Evolutionary conservation across 2,888 invertebrate genomes (phyloP).

Genomic region (Cryptus armator): DNA sequence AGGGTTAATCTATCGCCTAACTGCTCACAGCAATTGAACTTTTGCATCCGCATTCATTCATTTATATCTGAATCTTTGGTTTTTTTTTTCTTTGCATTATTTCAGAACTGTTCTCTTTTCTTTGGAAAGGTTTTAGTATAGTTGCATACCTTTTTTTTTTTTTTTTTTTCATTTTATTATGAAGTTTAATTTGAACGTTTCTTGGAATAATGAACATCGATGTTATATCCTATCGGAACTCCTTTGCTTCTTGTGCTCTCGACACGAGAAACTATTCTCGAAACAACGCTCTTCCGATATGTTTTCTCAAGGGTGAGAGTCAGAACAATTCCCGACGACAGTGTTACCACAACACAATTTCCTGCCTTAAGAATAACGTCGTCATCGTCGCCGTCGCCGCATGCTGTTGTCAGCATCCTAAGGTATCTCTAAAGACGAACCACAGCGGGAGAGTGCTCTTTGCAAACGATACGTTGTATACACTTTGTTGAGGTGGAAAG

Average conservation of each 20-base stretch:
- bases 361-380: constrained; percentile 40
- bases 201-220: background rate
- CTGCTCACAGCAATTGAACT: no score
- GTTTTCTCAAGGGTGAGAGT: background rate
- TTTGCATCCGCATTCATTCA: no score
- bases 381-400: background rate
- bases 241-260: background rate
- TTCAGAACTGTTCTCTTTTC: no score
- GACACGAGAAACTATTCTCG: background rate
- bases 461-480: background rate
- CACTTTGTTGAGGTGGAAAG: background rate
- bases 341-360: constrained; percentile 54
- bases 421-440: background rate
- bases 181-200: no score
- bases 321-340: background rate
- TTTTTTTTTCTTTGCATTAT: no score
- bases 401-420: background rate
- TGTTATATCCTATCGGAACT: background rate
- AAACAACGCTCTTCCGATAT: background rate
- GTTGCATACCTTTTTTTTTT: no score
- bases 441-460: background rate
- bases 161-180: no score
- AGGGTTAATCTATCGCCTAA: no score
- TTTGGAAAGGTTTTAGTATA: no score
- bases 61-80: no score